phyloP scores from a whole-genome alignment of 2,888 invertebrate species.

The Timema cristinae region DNA sequence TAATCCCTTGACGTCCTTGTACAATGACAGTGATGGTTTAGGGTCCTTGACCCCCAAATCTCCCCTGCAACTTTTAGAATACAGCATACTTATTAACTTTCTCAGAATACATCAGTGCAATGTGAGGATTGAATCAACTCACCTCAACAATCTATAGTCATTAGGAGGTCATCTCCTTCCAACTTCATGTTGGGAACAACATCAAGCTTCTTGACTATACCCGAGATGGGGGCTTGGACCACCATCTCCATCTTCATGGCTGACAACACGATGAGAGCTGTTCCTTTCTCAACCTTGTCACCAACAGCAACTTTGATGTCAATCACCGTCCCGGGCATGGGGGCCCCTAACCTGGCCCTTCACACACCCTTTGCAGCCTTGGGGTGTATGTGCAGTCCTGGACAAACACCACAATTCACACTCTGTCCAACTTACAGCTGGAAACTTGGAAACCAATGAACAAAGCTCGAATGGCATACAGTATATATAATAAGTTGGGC shows the following conservation, averaged over 20 bases:
- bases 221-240: constrained; percentile 88
- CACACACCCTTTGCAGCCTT: constrained; percentile 86
- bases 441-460: no score
- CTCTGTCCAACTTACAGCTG: no score
- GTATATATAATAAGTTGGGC: no score
- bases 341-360: constrained; percentile 93
- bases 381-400: constrained; percentile 88
- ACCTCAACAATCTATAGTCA: constrained; percentile 65
- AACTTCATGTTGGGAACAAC: constrained; percentile 82
- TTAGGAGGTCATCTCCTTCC: constrained; percentile 90
- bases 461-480: no score
- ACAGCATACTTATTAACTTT: no score
- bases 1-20: no score
- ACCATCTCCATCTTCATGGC: constrained; percentile 99
- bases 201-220: constrained; percentile 70
- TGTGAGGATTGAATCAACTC: no score
- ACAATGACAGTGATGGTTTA: no score
- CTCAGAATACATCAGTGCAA: no score
- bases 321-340: constrained; percentile 97
- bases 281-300: constrained; percentile 90
- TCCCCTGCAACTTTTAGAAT: no score
- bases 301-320: constrained; percentile 90
- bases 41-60: no score
- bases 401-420: background rate
- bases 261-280: constrained; percentile 86